Percentiles rank a stretch among this genome's conserved stretches.
These are phyloP conservation scores for Tinamus major DNA, from an alignment of 2,797 vertebrate species.

Conservation along the genomic window DNA sequence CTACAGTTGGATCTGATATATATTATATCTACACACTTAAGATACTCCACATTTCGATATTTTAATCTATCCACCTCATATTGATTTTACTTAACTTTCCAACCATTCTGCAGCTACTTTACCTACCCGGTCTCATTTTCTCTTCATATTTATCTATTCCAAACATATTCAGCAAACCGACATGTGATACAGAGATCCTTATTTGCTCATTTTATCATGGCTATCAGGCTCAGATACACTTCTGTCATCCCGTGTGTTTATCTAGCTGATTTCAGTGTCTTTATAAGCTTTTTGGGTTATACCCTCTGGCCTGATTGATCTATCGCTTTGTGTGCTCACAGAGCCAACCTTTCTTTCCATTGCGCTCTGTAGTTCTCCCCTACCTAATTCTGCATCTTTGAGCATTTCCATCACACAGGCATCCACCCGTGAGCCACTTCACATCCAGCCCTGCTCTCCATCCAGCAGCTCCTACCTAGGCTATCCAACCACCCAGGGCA, in stretches of 20 bases:
- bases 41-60: background rate
- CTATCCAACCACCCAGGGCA: background rate
- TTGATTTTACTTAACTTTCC: background rate
- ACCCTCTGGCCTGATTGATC: background rate
- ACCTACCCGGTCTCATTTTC: background rate
- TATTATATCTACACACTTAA: background rate
- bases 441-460: background rate
- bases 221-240: background rate
- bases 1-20: background rate
- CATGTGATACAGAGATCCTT: background rate
- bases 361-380: background rate
- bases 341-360: background rate
- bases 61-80: background rate
- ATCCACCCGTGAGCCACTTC: background rate
- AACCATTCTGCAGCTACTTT: background rate
- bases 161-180: background rate
- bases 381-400: fast-evolving
- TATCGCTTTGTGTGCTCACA: background rate
- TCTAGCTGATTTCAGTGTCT: background rate
- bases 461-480: background rate
- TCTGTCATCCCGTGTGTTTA: background rate
- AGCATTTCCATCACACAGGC: background rate
- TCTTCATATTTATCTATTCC: background rate
- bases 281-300: background rate
- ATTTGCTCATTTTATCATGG: background rate